Evolutionary conservation across 2,888 invertebrate genomes (phyloP).

Genomic region (Drosophila tripunctata): DNA sequence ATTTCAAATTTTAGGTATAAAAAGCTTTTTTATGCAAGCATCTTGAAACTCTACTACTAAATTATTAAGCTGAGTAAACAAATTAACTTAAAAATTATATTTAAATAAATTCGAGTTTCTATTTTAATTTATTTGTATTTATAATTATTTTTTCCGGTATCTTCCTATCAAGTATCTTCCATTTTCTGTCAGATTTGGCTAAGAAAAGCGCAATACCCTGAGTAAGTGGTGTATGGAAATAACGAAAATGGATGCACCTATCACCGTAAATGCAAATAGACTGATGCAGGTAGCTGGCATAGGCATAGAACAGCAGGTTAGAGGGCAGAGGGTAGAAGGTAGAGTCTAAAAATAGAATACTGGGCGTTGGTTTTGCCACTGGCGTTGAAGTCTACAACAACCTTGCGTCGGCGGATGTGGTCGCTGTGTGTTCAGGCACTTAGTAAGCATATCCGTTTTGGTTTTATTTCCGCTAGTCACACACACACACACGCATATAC

Average conservation of each 20-base stretch:
- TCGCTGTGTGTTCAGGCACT: constrained; percentile 67
- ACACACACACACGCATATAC: constrained; percentile 33
- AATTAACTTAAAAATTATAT: too few relatives aligned
- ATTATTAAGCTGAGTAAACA: too few relatives aligned
- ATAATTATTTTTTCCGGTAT: too few relatives aligned
- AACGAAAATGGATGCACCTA: constrained; percentile 44
- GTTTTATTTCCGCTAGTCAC: constrained; percentile 72
- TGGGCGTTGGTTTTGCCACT: constrained; percentile 22
- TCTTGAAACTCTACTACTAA: too few relatives aligned
- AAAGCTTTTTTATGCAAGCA: too few relatives aligned
- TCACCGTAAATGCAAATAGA: constrained; percentile 45
- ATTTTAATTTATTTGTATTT: too few relatives aligned
- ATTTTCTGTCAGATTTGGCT: neutral
- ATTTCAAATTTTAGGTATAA: too few relatives aligned
- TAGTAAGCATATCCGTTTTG: constrained; percentile 77
- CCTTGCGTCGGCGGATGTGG: constrained; percentile 62
- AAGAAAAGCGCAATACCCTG: neutral
- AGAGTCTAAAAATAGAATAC: constrained; percentile 18
- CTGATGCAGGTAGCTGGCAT: constrained; percentile 9
- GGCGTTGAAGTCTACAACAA: constrained; percentile 48
- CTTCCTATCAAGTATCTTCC: too few relatives aligned
- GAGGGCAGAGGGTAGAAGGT: neutral
- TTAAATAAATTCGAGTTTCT: too few relatives aligned
- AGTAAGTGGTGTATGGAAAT: constrained; percentile 22
- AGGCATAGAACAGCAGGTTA: constrained; percentile 2